A percentile compares a stretch with the other conserved stretches of the same genome.
phyloP scores from a whole-genome alignment of 2,797 vertebrate genomes.

The Acanthis flammea region DNA sequence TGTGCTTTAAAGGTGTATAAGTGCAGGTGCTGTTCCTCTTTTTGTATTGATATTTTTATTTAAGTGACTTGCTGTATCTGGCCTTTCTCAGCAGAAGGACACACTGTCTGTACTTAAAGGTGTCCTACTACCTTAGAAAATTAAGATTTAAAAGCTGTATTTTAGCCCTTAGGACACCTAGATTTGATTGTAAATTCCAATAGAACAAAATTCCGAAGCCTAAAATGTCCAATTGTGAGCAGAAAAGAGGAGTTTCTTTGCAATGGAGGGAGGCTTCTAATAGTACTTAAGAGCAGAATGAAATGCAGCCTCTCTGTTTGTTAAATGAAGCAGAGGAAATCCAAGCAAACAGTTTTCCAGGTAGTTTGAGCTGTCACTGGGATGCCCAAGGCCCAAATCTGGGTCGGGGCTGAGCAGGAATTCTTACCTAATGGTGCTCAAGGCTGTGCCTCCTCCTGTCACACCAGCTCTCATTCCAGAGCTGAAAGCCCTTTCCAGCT shows the following conservation, averaged over 20 bases:
- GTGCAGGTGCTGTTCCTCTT: not conserved
- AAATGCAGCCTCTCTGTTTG: not conserved
- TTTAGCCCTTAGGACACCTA: not conserved
- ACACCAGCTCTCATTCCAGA: not conserved
- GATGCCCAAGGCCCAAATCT: rapidly evolving
- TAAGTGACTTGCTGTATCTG: not conserved
- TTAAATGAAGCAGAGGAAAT: not conserved
- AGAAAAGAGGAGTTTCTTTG: not conserved
- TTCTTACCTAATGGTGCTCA: not conserved
- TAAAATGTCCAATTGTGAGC: not conserved
- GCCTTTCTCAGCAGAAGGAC: not conserved
- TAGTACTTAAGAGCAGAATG: not conserved
- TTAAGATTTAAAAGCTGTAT: rapidly evolving
- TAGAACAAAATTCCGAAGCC: rapidly evolving
- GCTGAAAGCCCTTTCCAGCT: not conserved
- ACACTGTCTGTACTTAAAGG: not conserved
- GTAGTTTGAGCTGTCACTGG: not conserved
- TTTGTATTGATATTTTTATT: not conserved
- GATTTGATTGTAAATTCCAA: not conserved
- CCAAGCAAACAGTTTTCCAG: not conserved
- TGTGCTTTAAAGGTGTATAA: rapidly evolving
- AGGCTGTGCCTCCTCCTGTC: not conserved
- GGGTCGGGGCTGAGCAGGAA: not conserved
- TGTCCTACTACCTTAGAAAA: not conserved
- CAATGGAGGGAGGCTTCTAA: not conserved